A percentile compares a stretch with the other conserved stretches of the same genome.
phyloP scores from a whole-genome alignment of 92 coral and sea anemone genomes.

The Ricordea florida region DNA sequence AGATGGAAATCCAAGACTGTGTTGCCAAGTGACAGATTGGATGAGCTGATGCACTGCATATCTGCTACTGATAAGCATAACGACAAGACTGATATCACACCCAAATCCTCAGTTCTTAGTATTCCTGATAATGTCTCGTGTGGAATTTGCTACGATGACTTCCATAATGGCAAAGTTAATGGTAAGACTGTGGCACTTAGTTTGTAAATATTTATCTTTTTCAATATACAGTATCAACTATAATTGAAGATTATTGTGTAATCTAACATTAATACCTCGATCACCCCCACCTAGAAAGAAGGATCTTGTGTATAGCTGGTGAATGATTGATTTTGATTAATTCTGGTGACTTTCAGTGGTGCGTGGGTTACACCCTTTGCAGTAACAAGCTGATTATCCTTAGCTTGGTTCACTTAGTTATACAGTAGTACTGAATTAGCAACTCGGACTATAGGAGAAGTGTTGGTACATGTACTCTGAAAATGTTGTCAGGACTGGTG shows the following conservation, averaged over 20 bases:
- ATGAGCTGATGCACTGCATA: not conserved
- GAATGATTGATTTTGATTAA: too few relatives aligned
- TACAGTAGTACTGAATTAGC: too few relatives aligned
- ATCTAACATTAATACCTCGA: too few relatives aligned
- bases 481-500: too few relatives aligned
- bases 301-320: too few relatives aligned
- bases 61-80: not conserved
- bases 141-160: constrained; percentile 23
- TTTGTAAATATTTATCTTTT: not conserved
- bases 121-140: constrained; percentile 2
- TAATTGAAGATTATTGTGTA: not conserved
- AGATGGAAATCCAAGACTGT: constrained; percentile 9
- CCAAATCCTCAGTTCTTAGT: not conserved
- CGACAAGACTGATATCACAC: not conserved
- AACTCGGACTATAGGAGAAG: too few relatives aligned
- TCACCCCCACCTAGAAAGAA: too few relatives aligned
- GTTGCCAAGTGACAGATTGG: not conserved
- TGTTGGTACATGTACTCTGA: too few relatives aligned
- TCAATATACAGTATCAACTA: not conserved
- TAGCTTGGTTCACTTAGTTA: too few relatives aligned
- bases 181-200: constrained; percentile 32
- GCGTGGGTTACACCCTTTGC: too few relatives aligned
- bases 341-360: too few relatives aligned
- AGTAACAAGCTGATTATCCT: too few relatives aligned
- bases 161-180: not conserved